A percentile compares a stretch with the other conserved stretches of the same genome.
Evolutionary conservation across 1,140 invertebrate genomes (phyloP).

Genomic region (Oryzaephilus surinamensis): DNA sequence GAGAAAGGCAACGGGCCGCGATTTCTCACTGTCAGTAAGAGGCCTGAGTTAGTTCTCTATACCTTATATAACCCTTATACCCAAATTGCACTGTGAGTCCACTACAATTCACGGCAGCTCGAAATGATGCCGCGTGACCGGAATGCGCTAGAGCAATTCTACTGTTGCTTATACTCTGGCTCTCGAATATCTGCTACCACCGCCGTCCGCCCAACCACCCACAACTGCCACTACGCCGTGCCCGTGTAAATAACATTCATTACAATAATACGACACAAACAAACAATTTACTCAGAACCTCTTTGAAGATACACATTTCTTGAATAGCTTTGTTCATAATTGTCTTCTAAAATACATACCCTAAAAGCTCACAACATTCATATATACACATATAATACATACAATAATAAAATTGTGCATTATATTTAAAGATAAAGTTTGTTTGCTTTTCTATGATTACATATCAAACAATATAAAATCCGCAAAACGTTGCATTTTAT

Average conservation of each 20-base stretch:
- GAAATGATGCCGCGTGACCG: slow-evolving; percentile 23
- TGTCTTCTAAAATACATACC: slow-evolving; percentile 9
- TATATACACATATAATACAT: too few relatives aligned
- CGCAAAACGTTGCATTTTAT: too few relatives aligned
- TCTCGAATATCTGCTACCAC: too few relatives aligned
- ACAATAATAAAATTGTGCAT: too few relatives aligned
- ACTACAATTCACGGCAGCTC: slow-evolving; percentile 21
- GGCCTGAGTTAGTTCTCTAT: too few relatives aligned
- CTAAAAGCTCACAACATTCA: slow-evolving; percentile 3
- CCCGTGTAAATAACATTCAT: slow-evolving; percentile 11
- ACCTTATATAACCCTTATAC: too few relatives aligned
- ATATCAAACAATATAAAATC: too few relatives aligned
- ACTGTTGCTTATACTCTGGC: too few relatives aligned
- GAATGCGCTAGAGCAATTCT: slow-evolving; percentile 16
- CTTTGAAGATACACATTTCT: slow-evolving; percentile 10
- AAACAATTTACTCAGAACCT: slow-evolving; percentile 12
- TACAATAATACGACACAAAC: slow-evolving; percentile 12
- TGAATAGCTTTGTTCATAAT: slow-evolving; percentile 8
- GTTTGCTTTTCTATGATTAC: too few relatives aligned
- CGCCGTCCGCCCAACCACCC: too few relatives aligned
- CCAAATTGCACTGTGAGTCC: slow-evolving; percentile 25
- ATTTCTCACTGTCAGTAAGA: slow-evolving; percentile 31
- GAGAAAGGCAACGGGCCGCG: too few relatives aligned
- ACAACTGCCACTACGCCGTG: slow-evolving; percentile 1
- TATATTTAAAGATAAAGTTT: too few relatives aligned